Evolutionary conservation across 2,113 vertebrate species (phyloP).

Genomic region (Heteronetta atricapilla): DNA sequence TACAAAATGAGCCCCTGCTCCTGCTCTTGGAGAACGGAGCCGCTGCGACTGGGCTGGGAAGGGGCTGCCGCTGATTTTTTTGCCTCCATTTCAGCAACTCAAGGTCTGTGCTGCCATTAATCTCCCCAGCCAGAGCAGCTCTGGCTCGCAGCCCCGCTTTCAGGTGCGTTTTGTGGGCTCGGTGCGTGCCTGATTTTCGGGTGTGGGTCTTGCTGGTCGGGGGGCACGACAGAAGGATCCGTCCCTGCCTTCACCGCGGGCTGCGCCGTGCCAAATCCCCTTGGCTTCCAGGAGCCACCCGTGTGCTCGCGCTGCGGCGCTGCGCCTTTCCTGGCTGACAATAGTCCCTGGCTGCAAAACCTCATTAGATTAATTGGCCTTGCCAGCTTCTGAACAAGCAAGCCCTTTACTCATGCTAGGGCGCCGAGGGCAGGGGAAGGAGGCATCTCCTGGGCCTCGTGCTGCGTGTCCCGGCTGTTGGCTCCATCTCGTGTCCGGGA

Average conservation of each 20-base stretch:
- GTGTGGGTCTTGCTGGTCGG: background rate
- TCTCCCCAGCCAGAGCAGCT: background rate
- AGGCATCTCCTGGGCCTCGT: background rate
- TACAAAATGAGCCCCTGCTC: background rate
- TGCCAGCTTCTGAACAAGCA: conserved; percentile 61
- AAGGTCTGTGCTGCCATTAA: background rate
- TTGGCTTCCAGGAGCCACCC: conserved; percentile 44
- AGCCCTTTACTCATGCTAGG: conserved; percentile 58
- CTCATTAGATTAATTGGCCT: conserved; percentile 71
- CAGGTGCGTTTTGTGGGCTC: background rate
- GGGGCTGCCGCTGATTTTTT: background rate
- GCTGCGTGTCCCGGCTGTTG: background rate
- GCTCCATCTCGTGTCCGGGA: background rate
- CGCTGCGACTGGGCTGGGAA: background rate
- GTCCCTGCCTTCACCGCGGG: background rate
- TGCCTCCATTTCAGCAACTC: conserved; percentile 16
- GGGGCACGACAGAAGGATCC: conserved; percentile 29
- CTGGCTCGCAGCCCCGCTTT: background rate
- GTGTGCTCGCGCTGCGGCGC: background rate
- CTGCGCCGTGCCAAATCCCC: conserved; percentile 59
- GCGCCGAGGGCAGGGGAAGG: background rate
- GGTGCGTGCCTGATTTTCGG: background rate
- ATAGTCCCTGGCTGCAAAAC: conserved; percentile 68
- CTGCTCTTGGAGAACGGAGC: background rate
- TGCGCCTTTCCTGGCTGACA: conserved; percentile 62